These are phyloP conservation scores for Diarsia mendica DNA, from an alignment of 2,888 invertebrate genomes.

Conservation along the genomic window DNA sequence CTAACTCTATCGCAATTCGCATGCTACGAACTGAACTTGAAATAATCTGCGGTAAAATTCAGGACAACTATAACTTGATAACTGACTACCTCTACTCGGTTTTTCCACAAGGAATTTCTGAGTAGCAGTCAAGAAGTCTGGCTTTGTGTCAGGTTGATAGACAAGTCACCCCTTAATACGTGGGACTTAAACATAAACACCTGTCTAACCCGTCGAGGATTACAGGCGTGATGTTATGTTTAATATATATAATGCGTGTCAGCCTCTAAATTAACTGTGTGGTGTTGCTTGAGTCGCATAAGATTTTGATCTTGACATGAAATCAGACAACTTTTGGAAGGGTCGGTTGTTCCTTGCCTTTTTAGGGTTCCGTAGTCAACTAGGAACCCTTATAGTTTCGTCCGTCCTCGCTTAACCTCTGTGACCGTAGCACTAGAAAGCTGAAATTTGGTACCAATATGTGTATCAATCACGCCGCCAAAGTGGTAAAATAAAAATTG, in stretches of 20 bases:
- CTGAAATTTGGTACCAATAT: too few relatives aligned
- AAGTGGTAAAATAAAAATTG: too few relatives aligned
- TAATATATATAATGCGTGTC: neutral
- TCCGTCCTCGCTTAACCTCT: too few relatives aligned
- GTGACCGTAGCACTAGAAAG: too few relatives aligned
- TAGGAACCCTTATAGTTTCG: too few relatives aligned
- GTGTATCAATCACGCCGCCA: too few relatives aligned
- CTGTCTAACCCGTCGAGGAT: neutral
- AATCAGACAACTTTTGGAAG: neutral
- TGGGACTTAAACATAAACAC: neutral
- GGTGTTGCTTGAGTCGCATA: too few relatives aligned
- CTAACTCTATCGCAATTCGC: neutral
- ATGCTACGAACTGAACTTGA: neutral
- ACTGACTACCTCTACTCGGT: too few relatives aligned
- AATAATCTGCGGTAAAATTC: neutral
- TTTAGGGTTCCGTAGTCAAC: too few relatives aligned
- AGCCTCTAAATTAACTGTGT: neutral
- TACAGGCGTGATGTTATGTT: neutral
- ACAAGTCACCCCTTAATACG: neutral
- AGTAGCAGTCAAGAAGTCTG: neutral
- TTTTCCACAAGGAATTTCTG: too few relatives aligned
- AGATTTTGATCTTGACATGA: too few relatives aligned
- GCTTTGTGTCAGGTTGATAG: neutral
- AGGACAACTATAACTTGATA: too few relatives aligned
- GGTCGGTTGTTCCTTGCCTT: neutral